phyloP scores from a whole-genome alignment of 2,113 vertebrate species.

The Myotis brandtii region DNA sequence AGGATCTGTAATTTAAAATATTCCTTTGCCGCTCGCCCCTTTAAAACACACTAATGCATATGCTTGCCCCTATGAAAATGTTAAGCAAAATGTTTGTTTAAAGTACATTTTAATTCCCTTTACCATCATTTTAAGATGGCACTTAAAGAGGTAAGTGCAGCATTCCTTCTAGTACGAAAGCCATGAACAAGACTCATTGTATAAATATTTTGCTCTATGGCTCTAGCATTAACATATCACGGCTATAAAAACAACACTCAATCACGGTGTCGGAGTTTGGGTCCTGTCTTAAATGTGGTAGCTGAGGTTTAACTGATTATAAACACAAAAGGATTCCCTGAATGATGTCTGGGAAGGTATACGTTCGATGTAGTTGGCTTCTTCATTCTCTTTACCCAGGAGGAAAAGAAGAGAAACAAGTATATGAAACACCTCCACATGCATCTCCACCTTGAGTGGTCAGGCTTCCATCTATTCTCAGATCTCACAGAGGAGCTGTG shows the following conservation, averaged over 20 bases:
- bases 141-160: slow-evolving; percentile 67
- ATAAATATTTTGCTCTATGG: slow-evolving; percentile 77
- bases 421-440: background rate
- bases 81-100: slow-evolving; percentile 75
- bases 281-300: slow-evolving; percentile 64
- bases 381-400: slow-evolving; percentile 36
- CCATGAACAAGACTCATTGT: slow-evolving; percentile 50
- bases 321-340: slow-evolving; percentile 70
- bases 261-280: slow-evolving; percentile 20
- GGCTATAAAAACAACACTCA: slow-evolving; percentile 60
- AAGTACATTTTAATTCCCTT: slow-evolving; percentile 54
- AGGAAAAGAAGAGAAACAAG: background rate
- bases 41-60: slow-evolving; percentile 38
- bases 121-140: slow-evolving; percentile 55
- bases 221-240: slow-evolving; percentile 62
- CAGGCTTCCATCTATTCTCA: background rate
- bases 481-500: background rate
- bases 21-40: slow-evolving; percentile 28
- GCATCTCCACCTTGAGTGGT: background rate
- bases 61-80: slow-evolving; percentile 60
- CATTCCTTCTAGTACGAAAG: slow-evolving; percentile 74
- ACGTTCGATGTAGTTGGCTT: background rate
- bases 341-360: background rate
- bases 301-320: slow-evolving; percentile 63
- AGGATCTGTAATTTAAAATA: slow-evolving; percentile 50